phyloP scores from a whole-genome alignment of 2,797 vertebrate species.

The Xerus rutilus region DNA sequence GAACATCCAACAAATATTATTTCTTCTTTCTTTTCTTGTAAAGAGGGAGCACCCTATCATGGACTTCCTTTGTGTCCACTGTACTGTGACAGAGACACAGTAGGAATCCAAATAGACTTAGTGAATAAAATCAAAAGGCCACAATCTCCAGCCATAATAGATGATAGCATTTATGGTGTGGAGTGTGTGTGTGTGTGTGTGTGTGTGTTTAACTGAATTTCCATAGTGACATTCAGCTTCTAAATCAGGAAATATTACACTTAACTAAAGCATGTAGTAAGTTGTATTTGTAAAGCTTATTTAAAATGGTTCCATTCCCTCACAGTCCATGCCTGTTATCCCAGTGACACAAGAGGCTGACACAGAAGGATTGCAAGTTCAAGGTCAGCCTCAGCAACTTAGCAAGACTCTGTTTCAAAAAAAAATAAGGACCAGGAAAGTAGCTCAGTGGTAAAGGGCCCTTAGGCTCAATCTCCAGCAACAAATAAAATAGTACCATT shows the following conservation, averaged over 20 bases:
- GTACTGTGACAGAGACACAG: neutral
- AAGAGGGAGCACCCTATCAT: neutral
- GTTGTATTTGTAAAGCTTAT: constrained; percentile 12
- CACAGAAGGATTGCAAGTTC: too few relatives aligned
- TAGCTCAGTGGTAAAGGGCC: too few relatives aligned
- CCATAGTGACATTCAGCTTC: neutral
- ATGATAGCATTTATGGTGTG: neutral
- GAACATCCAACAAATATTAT: neutral
- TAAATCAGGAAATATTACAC: constrained; percentile 45
- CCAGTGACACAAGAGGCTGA: too few relatives aligned
- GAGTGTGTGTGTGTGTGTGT: neutral
- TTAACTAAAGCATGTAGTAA: neutral
- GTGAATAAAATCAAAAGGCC: neutral
- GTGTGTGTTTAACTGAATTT: neutral
- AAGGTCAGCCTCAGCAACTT: too few relatives aligned
- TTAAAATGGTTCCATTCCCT: neutral
- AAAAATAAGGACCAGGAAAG: too few relatives aligned
- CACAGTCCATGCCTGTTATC: too few relatives aligned
- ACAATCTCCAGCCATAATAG: neutral
- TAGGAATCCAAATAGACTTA: neutral
- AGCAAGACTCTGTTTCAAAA: too few relatives aligned
- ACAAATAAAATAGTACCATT: neutral
- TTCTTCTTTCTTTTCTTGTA: neutral
- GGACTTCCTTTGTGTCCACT: neutral
- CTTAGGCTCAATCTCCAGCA: too few relatives aligned